These are phyloP conservation scores for Aphis craccivora DNA, from an alignment of 1,140 invertebrate genomes.

Conservation along the genomic window DNA sequence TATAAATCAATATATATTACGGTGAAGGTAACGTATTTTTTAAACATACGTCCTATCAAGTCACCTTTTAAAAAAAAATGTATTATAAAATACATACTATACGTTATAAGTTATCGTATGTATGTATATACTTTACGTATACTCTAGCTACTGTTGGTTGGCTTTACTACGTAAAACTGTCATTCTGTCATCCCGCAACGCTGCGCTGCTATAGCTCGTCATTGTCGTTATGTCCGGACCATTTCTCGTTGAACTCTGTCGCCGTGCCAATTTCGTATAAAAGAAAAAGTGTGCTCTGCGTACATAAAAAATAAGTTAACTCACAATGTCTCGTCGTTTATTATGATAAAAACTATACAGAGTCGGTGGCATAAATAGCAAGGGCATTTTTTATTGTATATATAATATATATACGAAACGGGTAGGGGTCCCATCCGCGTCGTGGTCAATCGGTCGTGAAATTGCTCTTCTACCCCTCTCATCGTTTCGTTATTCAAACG, in stretches of 20 bases:
- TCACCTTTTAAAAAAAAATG: not conserved
- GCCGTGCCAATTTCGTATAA: slow-evolving; percentile 46
- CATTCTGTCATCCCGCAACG: slow-evolving; percentile 46
- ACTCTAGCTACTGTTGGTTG: slow-evolving; percentile 17
- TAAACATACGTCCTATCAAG: not conserved
- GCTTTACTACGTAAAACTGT: slow-evolving; percentile 44
- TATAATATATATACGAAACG: too few relatives aligned
- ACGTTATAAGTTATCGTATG: slow-evolving; percentile 16
- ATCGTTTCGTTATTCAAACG: slow-evolving; percentile 14
- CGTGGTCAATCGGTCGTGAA: slow-evolving; percentile 49
- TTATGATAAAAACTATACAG: slow-evolving; percentile 46
- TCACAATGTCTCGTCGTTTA: slow-evolving; percentile 46
- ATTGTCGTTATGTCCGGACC: slow-evolving; percentile 49
- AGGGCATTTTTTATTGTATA: slow-evolving; percentile 24
- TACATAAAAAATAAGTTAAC: slow-evolving; percentile 53
- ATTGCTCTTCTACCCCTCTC: slow-evolving; percentile 34
- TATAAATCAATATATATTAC: slow-evolving; percentile 39
- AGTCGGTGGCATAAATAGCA: not conserved
- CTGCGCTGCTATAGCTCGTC: not conserved
- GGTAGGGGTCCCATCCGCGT: not conserved
- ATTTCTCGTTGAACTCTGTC: slow-evolving; percentile 43
- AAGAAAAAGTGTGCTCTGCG: slow-evolving; percentile 34
- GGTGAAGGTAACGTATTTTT: not conserved
- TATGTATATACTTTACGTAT: not conserved
- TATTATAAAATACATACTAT: not conserved